Evolutionary conservation across 2,888 invertebrate genomes (phyloP).

Genomic region (Drosophila buzzatii): DNA sequence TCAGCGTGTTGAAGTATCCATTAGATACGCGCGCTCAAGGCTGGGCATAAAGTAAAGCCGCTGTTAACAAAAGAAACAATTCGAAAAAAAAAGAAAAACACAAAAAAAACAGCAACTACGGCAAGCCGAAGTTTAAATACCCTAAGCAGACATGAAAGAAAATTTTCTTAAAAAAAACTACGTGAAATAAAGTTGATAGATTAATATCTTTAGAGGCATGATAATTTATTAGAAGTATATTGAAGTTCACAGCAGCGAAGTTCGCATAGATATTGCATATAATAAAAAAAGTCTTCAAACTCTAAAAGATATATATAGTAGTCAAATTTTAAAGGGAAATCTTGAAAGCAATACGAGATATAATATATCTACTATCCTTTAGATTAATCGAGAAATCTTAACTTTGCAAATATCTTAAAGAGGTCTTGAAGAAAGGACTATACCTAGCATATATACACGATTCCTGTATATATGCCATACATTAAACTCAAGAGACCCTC

Average conservation of each 20-base stretch:
- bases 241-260: not conserved
- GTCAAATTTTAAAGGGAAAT: no score
- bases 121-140: slow-evolving; percentile 5
- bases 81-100: slow-evolving; percentile 28
- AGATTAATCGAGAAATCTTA: not conserved
- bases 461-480: not conserved
- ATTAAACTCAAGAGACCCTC: not conserved
- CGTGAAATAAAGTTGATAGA: not conserved
- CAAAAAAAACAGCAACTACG: not conserved
- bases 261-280: not conserved
- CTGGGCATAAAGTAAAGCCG: slow-evolving; percentile 57
- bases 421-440: not conserved
- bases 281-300: no score
- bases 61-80: slow-evolving; percentile 60
- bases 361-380: no score
- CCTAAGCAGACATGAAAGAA: not conserved
- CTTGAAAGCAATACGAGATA: no score
- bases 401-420: not conserved
- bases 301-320: no score
- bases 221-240: not conserved
- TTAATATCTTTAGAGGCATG: not conserved
- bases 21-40: slow-evolving; percentile 75
- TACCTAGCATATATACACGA: not conserved
- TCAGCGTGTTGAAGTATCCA: slow-evolving; percentile 70
- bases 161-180: not conserved